Conservation (phyloP, 2,888 invertebrate species). For the Gymnocheta viridis region DNA sequence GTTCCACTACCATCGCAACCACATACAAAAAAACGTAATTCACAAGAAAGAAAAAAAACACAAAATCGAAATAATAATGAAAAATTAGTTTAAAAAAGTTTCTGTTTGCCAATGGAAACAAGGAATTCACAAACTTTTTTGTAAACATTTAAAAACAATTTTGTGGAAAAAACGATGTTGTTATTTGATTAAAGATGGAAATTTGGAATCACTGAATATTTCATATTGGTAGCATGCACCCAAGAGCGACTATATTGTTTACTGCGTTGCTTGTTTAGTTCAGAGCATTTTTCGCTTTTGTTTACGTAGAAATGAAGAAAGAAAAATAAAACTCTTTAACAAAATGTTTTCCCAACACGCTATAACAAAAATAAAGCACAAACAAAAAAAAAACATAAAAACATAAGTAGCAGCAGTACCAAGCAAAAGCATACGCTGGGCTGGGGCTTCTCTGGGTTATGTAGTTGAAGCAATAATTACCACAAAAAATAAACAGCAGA, state of each 20-base stretch:
- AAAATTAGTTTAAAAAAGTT: slow-evolving; percentile 3
- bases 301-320: slow-evolving; percentile 8
- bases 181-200: too few relatives aligned
- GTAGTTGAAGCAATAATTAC: slow-evolving; percentile 1
- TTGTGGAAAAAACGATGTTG: too few relatives aligned
- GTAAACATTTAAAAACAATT: neutral
- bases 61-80: neutral
- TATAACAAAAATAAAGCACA: slow-evolving; percentile 29
- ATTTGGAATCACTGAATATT: slow-evolving; percentile 18
- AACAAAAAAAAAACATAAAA: neutral
- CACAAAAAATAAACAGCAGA: neutral
- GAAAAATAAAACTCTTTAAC: slow-evolving; percentile 26
- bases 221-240: neutral
- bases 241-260: slow-evolving; percentile 2
- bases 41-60: neutral
- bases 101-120: neutral
- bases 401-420: slow-evolving; percentile 1
- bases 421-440: slow-evolving; percentile 4
- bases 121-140: neutral
- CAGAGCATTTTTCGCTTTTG: slow-evolving; percentile 12
- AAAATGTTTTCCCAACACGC: slow-evolving; percentile 61
- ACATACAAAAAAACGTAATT: too few relatives aligned
- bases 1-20: neutral
- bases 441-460: neutral
- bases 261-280: slow-evolving; percentile 16